Evolutionary conservation across 1,140 invertebrate genomes (phyloP), one percentile per base, ranked within the genome.

Genomic region (Calliphora vicina): DNA sequence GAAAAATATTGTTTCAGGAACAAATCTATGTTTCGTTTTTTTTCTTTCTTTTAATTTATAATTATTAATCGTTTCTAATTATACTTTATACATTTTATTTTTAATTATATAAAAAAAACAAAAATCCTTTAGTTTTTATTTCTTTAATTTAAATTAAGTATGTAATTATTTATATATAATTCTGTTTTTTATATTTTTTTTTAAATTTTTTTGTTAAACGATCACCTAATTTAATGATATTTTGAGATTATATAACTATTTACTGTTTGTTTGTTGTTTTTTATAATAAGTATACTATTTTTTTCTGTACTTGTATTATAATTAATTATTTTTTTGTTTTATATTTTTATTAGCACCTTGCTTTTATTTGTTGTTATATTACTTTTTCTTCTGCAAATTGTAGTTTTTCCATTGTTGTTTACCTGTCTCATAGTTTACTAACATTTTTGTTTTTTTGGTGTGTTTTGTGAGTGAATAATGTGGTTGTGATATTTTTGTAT

Each of bases 351-450:
- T 72, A 73, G 67, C 57, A 73, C 67, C 67, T 82, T 81, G 35
- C 57, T 82, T 78, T 82, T 82, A 61, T 45, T 78, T 82, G 71
- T 84, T 61, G 73, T 45, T 73, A 84, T 84, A 78, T 82, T 78
- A 78, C 74, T 78, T 78, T 78, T 78, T 43, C 23, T 76, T n/a
- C n/a, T n/a, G n/a, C 35, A n/a, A 43, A 23, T 71, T 71, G 6
- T 61, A 45, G 20, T 76, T 27, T 23, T 43, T 78, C 43, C n/a
- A 45, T 25, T 43, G 29, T 43, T n/a, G 27, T 25, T 43, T 72
- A 35, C 29, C 35, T 35, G 35, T 35, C 35, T 35, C 35, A 10
- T 35, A 35, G 35, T 35, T 35, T 35, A 35, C 35, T 35, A 35
- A 35, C 35, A 35, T 35, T 35, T 35, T 35, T 35, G 2, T 35